Evolutionary conservation across 2,113 vertebrate genomes (phyloP).

Genomic region (Hyla sarda): DNA sequence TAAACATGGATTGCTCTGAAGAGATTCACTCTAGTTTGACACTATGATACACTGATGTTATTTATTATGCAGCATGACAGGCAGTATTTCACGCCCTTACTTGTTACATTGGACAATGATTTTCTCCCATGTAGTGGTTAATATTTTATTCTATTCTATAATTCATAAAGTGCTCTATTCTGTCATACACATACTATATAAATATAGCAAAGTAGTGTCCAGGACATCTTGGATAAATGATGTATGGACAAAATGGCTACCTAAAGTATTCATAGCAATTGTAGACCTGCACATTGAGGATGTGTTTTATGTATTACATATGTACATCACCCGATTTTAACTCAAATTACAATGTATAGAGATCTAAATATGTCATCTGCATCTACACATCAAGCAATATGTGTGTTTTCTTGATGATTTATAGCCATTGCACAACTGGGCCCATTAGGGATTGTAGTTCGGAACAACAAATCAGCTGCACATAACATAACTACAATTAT

Average conservation of each 20-base stretch:
- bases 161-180: neutral
- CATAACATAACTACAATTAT: constrained; percentile 48
- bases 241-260: neutral
- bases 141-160: constrained; percentile 25
- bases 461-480: constrained; percentile 35
- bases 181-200: neutral
- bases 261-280: constrained; percentile 6
- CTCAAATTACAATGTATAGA: neutral
- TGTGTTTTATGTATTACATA: constrained; percentile 8
- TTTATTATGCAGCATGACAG: neutral
- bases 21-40: neutral
- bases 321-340: neutral
- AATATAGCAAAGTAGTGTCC: neutral
- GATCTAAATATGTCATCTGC: constrained; percentile 12
- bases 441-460: constrained; percentile 39
- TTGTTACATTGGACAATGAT: neutral
- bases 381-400: constrained; percentile 13
- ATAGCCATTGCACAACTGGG: neutral
- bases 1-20: constrained; percentile 5
- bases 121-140: neutral
- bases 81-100: neutral
- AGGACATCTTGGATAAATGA: constrained; percentile 5
- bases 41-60: neutral
- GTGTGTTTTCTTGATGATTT: constrained; percentile 39
- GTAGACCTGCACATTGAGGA: neutral